Evolutionary conservation across 2,888 invertebrate species (phyloP), one percentile per base, ranked within the genome.

Genomic region (Caenorhabditis sulstoni): DNA sequence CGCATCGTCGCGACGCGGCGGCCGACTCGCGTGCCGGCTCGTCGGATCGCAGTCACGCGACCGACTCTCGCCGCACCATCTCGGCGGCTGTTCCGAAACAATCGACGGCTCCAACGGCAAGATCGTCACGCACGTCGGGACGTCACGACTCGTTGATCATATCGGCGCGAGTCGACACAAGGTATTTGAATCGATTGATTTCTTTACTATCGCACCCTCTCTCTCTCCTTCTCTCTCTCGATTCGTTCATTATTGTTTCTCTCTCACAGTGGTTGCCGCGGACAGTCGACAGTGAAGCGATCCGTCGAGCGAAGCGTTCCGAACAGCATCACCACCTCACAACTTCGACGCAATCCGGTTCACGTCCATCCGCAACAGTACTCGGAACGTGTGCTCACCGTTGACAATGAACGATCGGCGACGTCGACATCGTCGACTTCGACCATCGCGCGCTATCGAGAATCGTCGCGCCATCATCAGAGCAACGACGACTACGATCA

Each of bases 241-340:
- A 14, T 20, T 11, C 4, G 12, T 14, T 11, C 14, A 29, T 37
- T 39, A 29, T 29, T 29, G 3, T 29, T 7, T 29, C 29, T 29
- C 29, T 29, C 29, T 29, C 29, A 29, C 53, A 71, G 71, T 37
- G 49, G 49, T 14, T 71, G 71, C 39, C 55, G 71, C 22, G 49
- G 64, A 44, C 58, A 41, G 29, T 11, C 1, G 16, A 59, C 3
- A 5, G 55, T 61, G 41, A 53, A 64, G 16, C 55, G 79, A 52
- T 68, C 68, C 14, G 68, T 73, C 14, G 79, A 79, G 37, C 62
- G 79, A 14, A 11, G 39, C 16, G 39, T 74, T 23, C 59, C 73
- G n/a, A 68, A 53, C 52, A 78, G 59, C 35, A 74, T 73, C 8
- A 62, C 68, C 45, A 79, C 79, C 12, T 79, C 79, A 16, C 50